Evolutionary conservation across 2,888 invertebrate species (phyloP), one percentile per base, ranked within the genome.

Genomic region (Chydorus sphaericus): DNA sequence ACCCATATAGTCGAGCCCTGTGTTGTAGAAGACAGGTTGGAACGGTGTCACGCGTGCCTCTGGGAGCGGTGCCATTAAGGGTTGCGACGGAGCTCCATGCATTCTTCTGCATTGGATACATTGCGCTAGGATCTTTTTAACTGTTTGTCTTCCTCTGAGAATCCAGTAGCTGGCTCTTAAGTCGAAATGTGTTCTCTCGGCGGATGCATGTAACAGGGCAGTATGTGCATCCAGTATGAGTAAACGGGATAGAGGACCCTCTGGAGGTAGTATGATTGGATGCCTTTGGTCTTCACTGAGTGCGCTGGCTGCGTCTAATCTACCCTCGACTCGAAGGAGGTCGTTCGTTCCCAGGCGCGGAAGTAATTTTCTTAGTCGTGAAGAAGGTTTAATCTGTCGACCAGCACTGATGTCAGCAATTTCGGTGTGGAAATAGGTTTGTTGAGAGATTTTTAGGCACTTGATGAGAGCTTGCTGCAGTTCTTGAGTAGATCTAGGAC

Each of bases 21-120:
- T 31, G 11, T 16, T 44, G 1, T 48, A 53, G 36, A 60, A 61
- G 23, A 57, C 30, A 44, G 16, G 58, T 31, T 18, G 29, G 30
- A 48, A 29, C 8, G 44, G 11, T 18, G 11, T 48, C 1, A 54
- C 29, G n/a, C 48, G 39, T 11, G 31, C 44, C 2, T 31, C 30
- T 48, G 54, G 44, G 1, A 54, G 48, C 11, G 55, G 28, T 1
- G 44, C 55, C 55, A 55, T 48, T 16, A 55, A 14, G 1, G 55
- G 29, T 10, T 11, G 7, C 14, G 23, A 36, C 20, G 53, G 53
- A 20, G 10, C 18, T 23, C 10, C 20, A 11, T 20, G 16, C 26
- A 18, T 37, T 26, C 16, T 26, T 26, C 39, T 54, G 38, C 54
- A 54, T 18, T 16, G 16, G 18, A n/a, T 7, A n/a, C 54, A 54